Evolutionary conservation across 2,113 vertebrate genomes (phyloP).

Genomic region (Prionailurus viverrinus): DNA sequence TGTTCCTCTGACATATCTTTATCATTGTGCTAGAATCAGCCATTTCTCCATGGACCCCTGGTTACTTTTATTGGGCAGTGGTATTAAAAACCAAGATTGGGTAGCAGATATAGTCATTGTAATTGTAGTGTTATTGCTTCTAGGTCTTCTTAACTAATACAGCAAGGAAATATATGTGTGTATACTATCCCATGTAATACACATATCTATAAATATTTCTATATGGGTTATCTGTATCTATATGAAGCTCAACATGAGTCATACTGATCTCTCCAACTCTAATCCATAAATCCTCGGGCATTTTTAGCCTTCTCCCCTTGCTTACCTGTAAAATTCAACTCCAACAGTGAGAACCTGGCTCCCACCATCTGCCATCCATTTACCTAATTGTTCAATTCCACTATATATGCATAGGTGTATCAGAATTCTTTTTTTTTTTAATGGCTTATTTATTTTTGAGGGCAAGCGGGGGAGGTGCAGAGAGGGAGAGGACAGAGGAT

Average conservation of each 20-base stretch:
- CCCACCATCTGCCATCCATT: neutral
- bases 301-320: neutral
- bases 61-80: neutral
- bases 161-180: neutral
- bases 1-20: neutral
- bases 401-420: neutral
- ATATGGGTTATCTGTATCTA: neutral
- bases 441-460: too few species aligned
- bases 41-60: neutral
- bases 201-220: neutral
- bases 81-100: neutral
- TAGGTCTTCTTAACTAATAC: neutral
- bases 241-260: neutral
- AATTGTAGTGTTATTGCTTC: neutral
- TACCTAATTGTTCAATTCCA: neutral
- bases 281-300: neutral
- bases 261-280: neutral
- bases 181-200: neutral
- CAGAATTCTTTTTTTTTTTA: neutral
- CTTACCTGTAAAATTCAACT: neutral
- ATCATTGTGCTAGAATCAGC: neutral
- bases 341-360: neutral
- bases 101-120: neutral
- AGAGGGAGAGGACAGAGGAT: too few species aligned
- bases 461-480: too few species aligned